Conservation (phyloP, 2,113 vertebrate genomes). For the Scomber japonicus region DNA sequence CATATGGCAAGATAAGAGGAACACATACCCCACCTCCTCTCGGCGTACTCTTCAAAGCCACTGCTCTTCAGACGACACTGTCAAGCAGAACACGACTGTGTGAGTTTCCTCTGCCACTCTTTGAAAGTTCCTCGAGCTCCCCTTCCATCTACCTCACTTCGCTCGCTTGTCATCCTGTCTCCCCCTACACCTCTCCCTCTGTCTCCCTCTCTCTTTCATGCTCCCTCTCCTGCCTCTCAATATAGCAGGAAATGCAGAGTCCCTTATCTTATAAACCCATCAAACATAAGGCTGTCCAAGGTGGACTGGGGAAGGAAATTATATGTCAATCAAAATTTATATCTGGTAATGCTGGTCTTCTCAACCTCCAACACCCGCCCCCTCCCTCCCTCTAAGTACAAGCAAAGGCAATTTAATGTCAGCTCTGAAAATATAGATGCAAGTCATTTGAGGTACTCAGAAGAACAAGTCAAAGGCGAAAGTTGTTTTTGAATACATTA, state of each 20-base stretch:
- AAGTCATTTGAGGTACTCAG: background rate
- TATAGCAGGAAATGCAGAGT: slow-evolving; percentile 58
- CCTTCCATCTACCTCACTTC: slow-evolving; percentile 63
- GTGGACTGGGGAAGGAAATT: slow-evolving; percentile 76
- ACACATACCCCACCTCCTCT: slow-evolving; percentile 64
- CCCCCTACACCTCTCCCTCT: slow-evolving; percentile 25
- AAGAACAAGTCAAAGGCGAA: background rate
- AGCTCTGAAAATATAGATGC: slow-evolving; percentile 26
- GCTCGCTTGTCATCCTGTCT: slow-evolving; percentile 49
- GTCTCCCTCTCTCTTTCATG: slow-evolving; percentile 38
- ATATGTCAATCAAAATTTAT: slow-evolving; percentile 82
- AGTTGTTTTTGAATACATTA: background rate
- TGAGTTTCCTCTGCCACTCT: slow-evolving; percentile 72
- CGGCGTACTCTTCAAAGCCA: slow-evolving; percentile 72
- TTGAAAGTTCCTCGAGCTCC: slow-evolving; percentile 75
- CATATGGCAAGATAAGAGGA: slow-evolving; percentile 73
- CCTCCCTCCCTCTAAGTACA: slow-evolving; percentile 37
- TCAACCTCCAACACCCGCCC: slow-evolving; percentile 35
- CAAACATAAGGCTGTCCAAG: slow-evolving; percentile 73
- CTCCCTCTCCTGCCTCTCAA: slow-evolving; percentile 49
- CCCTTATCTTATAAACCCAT: slow-evolving; percentile 79
- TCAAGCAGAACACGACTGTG: slow-evolving; percentile 57
- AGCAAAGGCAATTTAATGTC: slow-evolving; percentile 72
- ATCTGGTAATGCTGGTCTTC: slow-evolving; percentile 73
- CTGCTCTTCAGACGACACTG: slow-evolving; percentile 74